Evolutionary conservation across 2,113 vertebrate species (phyloP), one percentile per base, ranked within the genome.

Genomic region (Nanorana parkeri): DNA sequence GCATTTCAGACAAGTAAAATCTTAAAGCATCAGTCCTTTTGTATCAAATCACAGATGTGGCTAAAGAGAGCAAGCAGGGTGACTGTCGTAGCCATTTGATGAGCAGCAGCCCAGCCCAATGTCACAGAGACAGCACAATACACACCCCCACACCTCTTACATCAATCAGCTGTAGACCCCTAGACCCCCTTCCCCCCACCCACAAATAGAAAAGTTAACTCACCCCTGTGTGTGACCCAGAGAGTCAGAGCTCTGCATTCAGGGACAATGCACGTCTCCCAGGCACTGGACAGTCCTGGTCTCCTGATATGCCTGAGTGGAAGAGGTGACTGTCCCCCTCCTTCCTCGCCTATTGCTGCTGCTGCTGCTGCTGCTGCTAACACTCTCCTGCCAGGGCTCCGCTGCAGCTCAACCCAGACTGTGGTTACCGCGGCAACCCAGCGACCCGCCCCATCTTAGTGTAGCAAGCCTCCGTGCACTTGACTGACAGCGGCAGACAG

Each of bases 321-420:
- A 47, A 81, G 79, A 81, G 79, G 69, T 81, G 80, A 74, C 72
- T 28, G 80, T 66, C 21, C 71, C 71, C 54, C 32, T n/a, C 54
- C 69, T 28, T 15, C 67, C 17, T 51, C 75, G 52, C 32, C 68
- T 71, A 32, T 56, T 17, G 5, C 21, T 41, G 7, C 54, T n/a
- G 10, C 54, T n/a, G 10, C 32, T 68, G 21, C 8, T 79, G 61
- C 80, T 82, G 80, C 80, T 83, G 72, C 80, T 83, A 63, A 82
- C 72, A 76, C 68, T 60, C 80, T 83, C 61, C 80, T 83, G 80
- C 80, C 80, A 83, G 76, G 52, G 80, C 71, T 76, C 54, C 80
- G 71, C 80, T 83, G 80, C 80, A 76, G 80, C 71, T 75, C 80
- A 76, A 51, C 47, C 80, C 80, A 83, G 80, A 83, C 80, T 76